phyloP scores from a whole-genome alignment of 2,797 vertebrate genomes.

The Chaenodraco wilsoni region DNA sequence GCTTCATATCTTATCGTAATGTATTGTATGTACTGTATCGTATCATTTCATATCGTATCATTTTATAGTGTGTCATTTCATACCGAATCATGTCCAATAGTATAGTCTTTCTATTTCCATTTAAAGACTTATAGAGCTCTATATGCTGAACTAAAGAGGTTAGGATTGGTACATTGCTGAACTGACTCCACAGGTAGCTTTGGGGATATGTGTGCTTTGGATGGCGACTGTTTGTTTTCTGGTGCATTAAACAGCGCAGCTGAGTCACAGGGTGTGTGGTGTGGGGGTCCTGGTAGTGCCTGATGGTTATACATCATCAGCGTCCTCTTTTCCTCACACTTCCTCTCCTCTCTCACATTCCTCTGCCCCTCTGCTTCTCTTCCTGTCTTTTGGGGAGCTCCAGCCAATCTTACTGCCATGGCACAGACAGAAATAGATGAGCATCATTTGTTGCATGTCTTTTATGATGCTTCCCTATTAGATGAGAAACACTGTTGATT shows the following conservation, averaged over 20 bases:
- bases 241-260: conserved; percentile 3
- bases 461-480: conserved; percentile 38
- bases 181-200: conserved; percentile 18
- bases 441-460: conserved; percentile 31
- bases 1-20: too few relatives aligned
- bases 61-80: too few relatives aligned
- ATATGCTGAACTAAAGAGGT: neutral
- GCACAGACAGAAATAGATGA: conserved; percentile 19
- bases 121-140: neutral
- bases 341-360: neutral
- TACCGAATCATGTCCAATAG: neutral
- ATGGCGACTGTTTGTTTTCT: conserved; percentile 25
- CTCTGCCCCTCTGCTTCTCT: neutral
- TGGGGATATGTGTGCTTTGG: conserved; percentile 13
- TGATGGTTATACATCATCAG: conserved; percentile 11
- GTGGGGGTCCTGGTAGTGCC: conserved; percentile 28
- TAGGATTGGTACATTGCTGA: conserved; percentile 18
- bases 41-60: too few relatives aligned
- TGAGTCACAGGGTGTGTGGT: conserved; percentile 20
- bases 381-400: conserved; percentile 11
- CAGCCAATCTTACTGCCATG: conserved; percentile 16
- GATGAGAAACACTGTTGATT: conserved; percentile 57
- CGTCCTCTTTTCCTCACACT: conserved; percentile 7
- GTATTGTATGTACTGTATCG: too few relatives aligned
- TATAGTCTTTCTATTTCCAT: neutral